Evolutionary conservation across 2,888 invertebrate species (phyloP).

Genomic region (Zele albiditarsus): DNA sequence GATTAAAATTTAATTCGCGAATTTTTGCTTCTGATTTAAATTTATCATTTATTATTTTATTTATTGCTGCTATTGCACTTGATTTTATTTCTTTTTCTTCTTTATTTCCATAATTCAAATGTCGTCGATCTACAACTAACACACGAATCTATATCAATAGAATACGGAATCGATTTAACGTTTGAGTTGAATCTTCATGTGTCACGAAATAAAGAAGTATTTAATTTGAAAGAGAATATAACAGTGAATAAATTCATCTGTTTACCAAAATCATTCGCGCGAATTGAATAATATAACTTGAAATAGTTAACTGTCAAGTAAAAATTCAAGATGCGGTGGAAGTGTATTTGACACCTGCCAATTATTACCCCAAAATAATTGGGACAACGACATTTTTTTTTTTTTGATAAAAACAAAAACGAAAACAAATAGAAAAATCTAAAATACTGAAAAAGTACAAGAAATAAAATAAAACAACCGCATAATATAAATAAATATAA

Average conservation of each 20-base stretch:
- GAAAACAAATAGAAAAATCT: neutral
- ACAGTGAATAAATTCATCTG: neutral
- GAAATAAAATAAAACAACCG: no score
- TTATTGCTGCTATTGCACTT: neutral
- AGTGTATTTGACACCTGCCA: conserved; percentile 48
- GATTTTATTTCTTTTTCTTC: conserved; percentile 9
- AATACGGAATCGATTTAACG: conserved; percentile 20
- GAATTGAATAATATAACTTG: no score
- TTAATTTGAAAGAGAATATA: conserved; percentile 3
- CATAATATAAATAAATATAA: no score
- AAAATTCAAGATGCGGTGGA: conserved; percentile 51
- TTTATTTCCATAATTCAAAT: conserved; percentile 44
- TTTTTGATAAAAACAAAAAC: neutral
- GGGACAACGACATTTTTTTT: conserved; percentile 2
- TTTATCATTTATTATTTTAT: conserved; percentile 5
- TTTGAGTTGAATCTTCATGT: conserved; percentile 18
- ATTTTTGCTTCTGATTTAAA: neutral
- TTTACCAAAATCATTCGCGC: no score
- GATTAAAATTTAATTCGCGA: neutral
- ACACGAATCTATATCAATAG: conserved; percentile 18
- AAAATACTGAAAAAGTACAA: neutral
- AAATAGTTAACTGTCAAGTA: neutral
- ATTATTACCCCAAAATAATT: neutral
- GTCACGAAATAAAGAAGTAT: neutral
- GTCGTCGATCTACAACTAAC: conserved; percentile 47